Base-by-base conservation (phyloP, 2,113 vertebrate species). In the Oryzias melastigma region DNA sequence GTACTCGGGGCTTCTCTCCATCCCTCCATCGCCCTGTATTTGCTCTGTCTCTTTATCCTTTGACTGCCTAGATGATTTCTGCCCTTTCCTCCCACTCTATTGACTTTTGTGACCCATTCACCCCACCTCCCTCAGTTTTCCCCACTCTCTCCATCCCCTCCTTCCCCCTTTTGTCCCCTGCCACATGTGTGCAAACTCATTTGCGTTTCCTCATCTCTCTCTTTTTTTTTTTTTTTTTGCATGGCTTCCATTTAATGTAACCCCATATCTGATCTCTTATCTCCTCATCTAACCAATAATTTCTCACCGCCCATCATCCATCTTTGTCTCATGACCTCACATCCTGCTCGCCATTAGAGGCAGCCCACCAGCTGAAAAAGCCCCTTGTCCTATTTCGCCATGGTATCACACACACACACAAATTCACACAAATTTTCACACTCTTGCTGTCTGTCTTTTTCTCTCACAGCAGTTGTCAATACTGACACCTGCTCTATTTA, bases 401-500 rank as follows among this genome's bases (percentile, higher is more conserved):
- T 42, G 18, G 71, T 67, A 82, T 75, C 62, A 71, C 78, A 73
- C 50, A 55, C 62, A 71, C 54, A 77, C 65, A 71, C 54, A 77
- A 62, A 75, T 82, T 82, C 79, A 78, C 79, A 84, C 75, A 61
- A 62, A 77, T 83, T 86, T 88, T 85, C 81, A 87, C 84, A 85
- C 82, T 82, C 77, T 84, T 75, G 67, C 72, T 81, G 76, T 85
- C 82, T 82, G 68, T 82, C 74, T 86, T 68, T 81, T 81, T 81
- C 72, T 75, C 84, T 73, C 56, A 3, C 65, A 72, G 71, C 64
- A 55, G 78, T 71, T 80, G 65, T 80, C 68, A 65, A 78, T 75
- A 80, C 78, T 81, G 82, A 85, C 85, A 85, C 84, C 81, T 87
- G 84, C 78, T 87, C 84, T 89, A 88, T 88, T 87, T 89, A 87